Percentiles rank a stretch among this genome's conserved stretches.
phyloP scores from a whole-genome alignment of 2,797 vertebrate species.

The Calcarius lapponicus region DNA sequence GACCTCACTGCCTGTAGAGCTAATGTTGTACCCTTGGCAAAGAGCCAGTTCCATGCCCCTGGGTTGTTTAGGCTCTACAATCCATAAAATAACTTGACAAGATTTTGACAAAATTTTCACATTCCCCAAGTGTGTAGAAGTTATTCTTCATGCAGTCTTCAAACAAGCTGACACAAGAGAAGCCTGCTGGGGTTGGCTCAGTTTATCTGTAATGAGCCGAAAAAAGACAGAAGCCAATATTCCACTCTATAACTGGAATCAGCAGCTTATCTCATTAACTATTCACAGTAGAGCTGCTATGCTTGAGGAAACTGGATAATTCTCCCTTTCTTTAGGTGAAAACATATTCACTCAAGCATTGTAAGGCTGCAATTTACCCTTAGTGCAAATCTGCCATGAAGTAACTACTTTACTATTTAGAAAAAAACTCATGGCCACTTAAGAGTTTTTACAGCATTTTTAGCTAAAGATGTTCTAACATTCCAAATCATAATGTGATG shows the following conservation, averaged over 20 bases:
- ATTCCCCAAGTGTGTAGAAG: not conserved
- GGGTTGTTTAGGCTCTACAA: not conserved
- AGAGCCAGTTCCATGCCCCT: not conserved
- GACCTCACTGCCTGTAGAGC: not conserved
- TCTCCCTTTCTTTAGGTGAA: not conserved
- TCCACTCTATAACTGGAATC: not conserved
- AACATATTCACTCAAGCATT: not conserved
- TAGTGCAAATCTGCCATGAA: not conserved
- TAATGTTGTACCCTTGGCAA: not conserved
- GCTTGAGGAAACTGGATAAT: not conserved
- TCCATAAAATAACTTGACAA: not conserved
- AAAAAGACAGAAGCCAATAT: conserved; percentile 23
- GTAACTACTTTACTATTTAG: not conserved
- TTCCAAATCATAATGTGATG: not conserved
- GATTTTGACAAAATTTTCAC: not conserved
- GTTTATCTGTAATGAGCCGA: not conserved
- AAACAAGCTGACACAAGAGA: conserved; percentile 45
- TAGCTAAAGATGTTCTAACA: not conserved
- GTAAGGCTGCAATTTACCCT: not conserved
- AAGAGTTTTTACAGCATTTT: not conserved
- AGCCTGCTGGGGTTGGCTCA: conserved; percentile 13
- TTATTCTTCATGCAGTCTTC: not conserved
- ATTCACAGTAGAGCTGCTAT: not conserved
- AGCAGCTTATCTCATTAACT: conserved; percentile 8
- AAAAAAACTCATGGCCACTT: not conserved